phyloP scores from a whole-genome alignment of 2,113 vertebrate genomes.

The Pteronura brasiliensis region DNA sequence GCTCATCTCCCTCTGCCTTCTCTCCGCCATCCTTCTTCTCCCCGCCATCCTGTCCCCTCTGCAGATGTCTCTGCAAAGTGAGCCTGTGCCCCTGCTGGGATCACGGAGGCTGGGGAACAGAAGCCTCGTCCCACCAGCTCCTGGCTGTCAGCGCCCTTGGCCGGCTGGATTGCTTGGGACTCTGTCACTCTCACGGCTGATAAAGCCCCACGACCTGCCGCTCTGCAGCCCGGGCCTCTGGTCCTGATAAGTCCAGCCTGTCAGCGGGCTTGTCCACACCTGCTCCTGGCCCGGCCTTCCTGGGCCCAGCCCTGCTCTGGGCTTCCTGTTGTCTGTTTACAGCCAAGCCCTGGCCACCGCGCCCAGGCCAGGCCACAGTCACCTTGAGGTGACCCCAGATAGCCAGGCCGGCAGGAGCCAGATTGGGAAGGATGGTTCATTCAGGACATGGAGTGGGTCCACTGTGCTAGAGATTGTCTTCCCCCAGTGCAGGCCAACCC shows the following conservation, averaged over 20 bases:
- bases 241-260: conserved; percentile 78
- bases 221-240: conserved; percentile 72
- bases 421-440: background rate
- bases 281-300: conserved; percentile 11
- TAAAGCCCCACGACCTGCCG: conserved; percentile 69
- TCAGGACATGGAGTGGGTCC: accelerated
- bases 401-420: background rate
- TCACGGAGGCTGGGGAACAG: background rate
- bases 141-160: conserved; percentile 72
- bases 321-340: conserved; percentile 32
- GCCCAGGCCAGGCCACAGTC: background rate
- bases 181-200: conserved; percentile 71
- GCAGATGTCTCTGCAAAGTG: background rate
- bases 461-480: background rate
- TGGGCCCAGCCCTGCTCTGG: background rate
- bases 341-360: background rate
- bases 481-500: accelerated
- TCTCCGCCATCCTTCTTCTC: background rate
- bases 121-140: background rate
- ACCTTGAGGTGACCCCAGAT: conserved; percentile 68
- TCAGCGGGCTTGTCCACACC: conserved; percentile 72
- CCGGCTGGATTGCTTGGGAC: conserved; percentile 51
- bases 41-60: conserved; percentile 32
- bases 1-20: background rate
- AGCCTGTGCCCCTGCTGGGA: conserved; percentile 42